Conservation (phyloP, 1,140 invertebrate species). For the Lasioglossum baleicum region DNA sequence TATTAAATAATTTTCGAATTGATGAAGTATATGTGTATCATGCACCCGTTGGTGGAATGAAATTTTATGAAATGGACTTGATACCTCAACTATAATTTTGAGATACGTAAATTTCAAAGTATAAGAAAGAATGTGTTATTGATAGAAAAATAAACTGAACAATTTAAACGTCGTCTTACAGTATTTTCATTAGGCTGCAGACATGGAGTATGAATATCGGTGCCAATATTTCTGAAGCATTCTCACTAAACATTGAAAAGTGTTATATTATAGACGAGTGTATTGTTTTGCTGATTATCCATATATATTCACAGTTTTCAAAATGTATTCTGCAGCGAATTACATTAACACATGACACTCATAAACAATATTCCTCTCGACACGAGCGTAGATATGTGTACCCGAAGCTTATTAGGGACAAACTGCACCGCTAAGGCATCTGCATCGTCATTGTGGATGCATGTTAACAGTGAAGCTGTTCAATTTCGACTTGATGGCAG, state of each 20-base stretch:
- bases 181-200: not conserved
- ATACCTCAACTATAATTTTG: not conserved
- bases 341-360: too few species aligned
- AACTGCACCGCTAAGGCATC: conserved; percentile 68
- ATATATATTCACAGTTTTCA: not conserved
- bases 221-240: not conserved
- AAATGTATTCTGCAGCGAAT: not conserved
- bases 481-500: conserved; percentile 75
- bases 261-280: not conserved
- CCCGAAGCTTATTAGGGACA: conserved; percentile 65
- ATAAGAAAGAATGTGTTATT: not conserved
- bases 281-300: not conserved
- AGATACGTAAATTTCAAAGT: not conserved
- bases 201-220: not conserved
- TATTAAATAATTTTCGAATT: not conserved
- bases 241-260: too few species aligned
- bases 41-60: too few species aligned
- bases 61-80: too few species aligned
- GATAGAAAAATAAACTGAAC: not conserved
- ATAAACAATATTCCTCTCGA: conserved; percentile 15
- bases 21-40: too few species aligned
- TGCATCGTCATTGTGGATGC: conserved; percentile 51
- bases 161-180: not conserved
- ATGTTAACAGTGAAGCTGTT: conserved; percentile 69
- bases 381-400: conserved; percentile 51